A percentile compares a stretch with the other conserved stretches of the same genome.
phyloP scores from a whole-genome alignment of 2,113 vertebrate species.

The Ceratotherium simum region DNA sequence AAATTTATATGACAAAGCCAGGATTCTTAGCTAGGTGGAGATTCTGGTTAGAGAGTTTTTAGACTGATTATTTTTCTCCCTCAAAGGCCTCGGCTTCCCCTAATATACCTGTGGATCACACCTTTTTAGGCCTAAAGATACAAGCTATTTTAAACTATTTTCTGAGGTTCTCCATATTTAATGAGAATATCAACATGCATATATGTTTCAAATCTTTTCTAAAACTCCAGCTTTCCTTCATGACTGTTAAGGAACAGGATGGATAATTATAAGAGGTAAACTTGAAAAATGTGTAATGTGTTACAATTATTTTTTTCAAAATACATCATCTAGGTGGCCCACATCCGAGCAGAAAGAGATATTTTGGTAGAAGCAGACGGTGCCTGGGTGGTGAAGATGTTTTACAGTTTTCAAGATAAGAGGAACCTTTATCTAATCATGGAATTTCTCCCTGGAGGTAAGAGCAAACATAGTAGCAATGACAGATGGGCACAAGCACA shows the following conservation, averaged over 20 bases:
- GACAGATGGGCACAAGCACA: background rate
- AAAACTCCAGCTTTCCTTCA: background rate
- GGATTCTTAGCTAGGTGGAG: background rate
- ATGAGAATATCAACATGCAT: background rate
- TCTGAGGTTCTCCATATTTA: background rate
- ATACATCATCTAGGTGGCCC: conserved; percentile 91
- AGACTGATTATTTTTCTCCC: background rate
- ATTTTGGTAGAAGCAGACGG: conserved; percentile 98
- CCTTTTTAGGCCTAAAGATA: background rate
- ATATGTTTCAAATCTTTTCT: background rate
- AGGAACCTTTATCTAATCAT: conserved; percentile 99
- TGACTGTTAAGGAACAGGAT: background rate
- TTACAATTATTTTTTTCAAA: conserved; percentile 57
- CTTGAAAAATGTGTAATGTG: background rate
- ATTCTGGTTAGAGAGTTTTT: background rate
- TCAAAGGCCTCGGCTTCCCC: background rate
- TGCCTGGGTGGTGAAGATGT: conserved; percentile 99
- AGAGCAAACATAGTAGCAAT: conserved; percentile 29
- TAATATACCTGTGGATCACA: background rate
- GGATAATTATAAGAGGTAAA: background rate
- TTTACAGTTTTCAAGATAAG: conserved; percentile 99
- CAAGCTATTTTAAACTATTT: background rate
- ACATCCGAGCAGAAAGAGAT: conserved; percentile 98
- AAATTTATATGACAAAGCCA: background rate
- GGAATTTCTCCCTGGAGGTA: conserved; percentile 99